Percentiles rank a stretch among this genome's conserved stretches.
These are phyloP conservation scores for Betta splendens DNA, from an alignment of 2,797 vertebrate species.

Conservation along the genomic window DNA sequence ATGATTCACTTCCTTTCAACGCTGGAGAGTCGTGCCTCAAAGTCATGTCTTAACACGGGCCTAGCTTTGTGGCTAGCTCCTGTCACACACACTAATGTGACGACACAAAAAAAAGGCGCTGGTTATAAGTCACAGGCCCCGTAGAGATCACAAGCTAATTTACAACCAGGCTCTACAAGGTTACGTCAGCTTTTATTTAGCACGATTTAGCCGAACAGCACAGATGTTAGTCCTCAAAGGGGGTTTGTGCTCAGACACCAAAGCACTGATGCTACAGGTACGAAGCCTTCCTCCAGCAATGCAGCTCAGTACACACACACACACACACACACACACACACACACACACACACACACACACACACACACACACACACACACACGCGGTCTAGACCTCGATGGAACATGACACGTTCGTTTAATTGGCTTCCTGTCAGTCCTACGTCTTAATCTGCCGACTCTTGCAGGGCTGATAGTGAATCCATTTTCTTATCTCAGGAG, in stretches of 20 bases:
- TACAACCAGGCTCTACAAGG: background rate
- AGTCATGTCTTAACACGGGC: slow-evolving; percentile 51
- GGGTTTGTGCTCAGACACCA: slow-evolving; percentile 18
- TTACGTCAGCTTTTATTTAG: background rate
- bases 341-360: slow-evolving; percentile 25
- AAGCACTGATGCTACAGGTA: slow-evolving; percentile 41
- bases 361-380: slow-evolving; percentile 23
- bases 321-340: slow-evolving; percentile 10
- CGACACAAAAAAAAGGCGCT: slow-evolving; percentile 22
- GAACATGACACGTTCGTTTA: slow-evolving; percentile 64
- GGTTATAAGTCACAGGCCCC: background rate
- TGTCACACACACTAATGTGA: background rate
- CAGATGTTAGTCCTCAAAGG: slow-evolving; percentile 7
- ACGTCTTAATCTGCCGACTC: slow-evolving; percentile 59
- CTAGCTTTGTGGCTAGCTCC: slow-evolving; percentile 24
- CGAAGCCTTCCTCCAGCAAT: slow-evolving; percentile 23
- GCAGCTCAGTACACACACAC: slow-evolving; percentile 18
- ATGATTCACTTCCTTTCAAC: slow-evolving; percentile 80
- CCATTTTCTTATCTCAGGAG: slow-evolving; percentile 64
- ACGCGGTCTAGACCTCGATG: slow-evolving; percentile 36
- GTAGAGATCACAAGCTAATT: slow-evolving; percentile 13
- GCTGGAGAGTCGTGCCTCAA: slow-evolving; percentile 52
- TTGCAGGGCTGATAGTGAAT: slow-evolving; percentile 53
- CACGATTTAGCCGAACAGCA: background rate
- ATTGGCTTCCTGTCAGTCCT: slow-evolving; percentile 54